Evolutionary conservation across 2,797 vertebrate species (phyloP).

Genomic region (Etheostoma nigrum): DNA sequence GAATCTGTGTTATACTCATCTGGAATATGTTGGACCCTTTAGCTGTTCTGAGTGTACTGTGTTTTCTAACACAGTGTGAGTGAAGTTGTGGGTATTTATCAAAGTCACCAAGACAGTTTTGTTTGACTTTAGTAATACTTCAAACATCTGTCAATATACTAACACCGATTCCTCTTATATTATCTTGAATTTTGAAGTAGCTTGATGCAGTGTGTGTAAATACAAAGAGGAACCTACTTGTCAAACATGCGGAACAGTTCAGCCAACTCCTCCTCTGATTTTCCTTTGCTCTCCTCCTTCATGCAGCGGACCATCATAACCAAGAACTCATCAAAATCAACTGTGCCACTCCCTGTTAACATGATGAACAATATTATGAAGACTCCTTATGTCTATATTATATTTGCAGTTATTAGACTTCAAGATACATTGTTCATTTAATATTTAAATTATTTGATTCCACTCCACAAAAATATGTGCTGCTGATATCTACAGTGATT

Average conservation of each 20-base stretch:
- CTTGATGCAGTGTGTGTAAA: not conserved
- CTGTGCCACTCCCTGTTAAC: constrained; percentile 93
- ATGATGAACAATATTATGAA: not conserved
- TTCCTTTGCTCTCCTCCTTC: constrained; percentile 99
- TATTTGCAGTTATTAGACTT: not conserved
- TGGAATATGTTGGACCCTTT: not conserved
- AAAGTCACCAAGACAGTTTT: not conserved
- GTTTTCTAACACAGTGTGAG: not conserved
- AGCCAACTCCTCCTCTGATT: constrained; percentile 96
- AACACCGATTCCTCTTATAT: not conserved
- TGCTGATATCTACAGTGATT: not conserved
- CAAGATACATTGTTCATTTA: not conserved
- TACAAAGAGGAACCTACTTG: constrained; percentile 74
- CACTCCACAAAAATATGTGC: too few relatives aligned
- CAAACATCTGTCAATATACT: not conserved
- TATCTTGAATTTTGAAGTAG: not conserved
- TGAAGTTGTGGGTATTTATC: not conserved
- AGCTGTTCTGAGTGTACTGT: not conserved
- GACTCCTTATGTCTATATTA: not conserved
- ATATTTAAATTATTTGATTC: not conserved
- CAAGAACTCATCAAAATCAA: constrained; percentile 98
- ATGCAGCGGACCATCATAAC: constrained; percentile 99
- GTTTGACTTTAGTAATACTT: not conserved
- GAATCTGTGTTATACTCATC: not conserved
- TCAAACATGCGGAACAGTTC: constrained; percentile 99